Base-by-base conservation (phyloP, 2,888 invertebrate genomes). In the Andrena bucephala region DNA sequence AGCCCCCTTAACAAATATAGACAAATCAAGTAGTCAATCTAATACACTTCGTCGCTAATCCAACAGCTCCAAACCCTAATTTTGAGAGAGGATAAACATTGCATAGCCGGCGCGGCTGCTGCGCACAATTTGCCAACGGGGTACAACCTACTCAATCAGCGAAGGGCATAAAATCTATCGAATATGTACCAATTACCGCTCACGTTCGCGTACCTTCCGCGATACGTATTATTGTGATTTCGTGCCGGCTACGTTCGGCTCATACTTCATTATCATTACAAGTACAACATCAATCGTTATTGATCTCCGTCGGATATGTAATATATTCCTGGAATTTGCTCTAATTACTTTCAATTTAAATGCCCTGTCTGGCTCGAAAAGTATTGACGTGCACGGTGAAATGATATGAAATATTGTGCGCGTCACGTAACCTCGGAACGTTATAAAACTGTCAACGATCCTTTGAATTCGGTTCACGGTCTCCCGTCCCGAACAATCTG, bases 231-330 rank as follows among this genome's bases (percentile, higher is more conserved):
- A 87, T 83, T 84, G 68, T 80, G 81, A 77, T 82, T 83, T 76
- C 75, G 76, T 52, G 65, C 54, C 57, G 75, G 62, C 57, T 75
- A 68, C 74, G 73, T 66, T 83, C 60, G 63, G 77, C 73, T 86
- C 78, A 79, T 74, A 84, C 84, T 84, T 85, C 76, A 85, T 87
- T 87, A 87, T 84, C 85, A 80, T 86, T 75, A 82, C 87, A 84
- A 86, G 81, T 81, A 70, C 84, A 81, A 77, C 84, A 73, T 84
- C 81, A 78, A 86, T 86, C 81, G 79, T 85, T 85, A 85, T 85
- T 83, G 85, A 85, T 85, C 71, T 72, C 75, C 59, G 42, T 65
- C 77, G 78, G 76, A 75, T 75, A 72, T 81, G 72, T 77, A 81
- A 78, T 77, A 76, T 77, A 77, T 77, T 81, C 78, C 29, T 48